Conservation (phyloP, 2,888 invertebrate genomes). For the Parnassius apollo region DNA sequence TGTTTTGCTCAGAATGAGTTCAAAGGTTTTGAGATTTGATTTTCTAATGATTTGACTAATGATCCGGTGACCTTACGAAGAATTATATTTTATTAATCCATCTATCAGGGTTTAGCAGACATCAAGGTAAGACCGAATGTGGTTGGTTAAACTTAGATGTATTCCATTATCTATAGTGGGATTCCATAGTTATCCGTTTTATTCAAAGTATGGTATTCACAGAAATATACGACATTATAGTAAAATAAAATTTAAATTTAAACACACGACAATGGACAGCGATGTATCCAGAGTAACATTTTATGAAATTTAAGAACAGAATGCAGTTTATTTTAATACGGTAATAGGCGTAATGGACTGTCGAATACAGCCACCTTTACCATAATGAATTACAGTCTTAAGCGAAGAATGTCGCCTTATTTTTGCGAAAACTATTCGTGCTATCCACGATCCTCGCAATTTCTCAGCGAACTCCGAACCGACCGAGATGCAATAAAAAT, state of each 20-base stretch:
- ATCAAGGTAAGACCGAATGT: too few relatives aligned
- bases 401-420: conserved; percentile 27
- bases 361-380: conserved; percentile 5
- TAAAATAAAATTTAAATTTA: too few relatives aligned
- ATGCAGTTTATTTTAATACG: not conserved
- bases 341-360: conserved; percentile 1
- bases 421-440: conserved; percentile 27
- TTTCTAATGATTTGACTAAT: not conserved
- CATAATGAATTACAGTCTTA: conserved; percentile 17
- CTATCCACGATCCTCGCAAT: conserved; percentile 28
- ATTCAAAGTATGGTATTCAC: too few relatives aligned
- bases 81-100: not conserved
- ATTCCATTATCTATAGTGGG: too few relatives aligned
- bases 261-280: too few relatives aligned
- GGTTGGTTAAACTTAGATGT: too few relatives aligned
- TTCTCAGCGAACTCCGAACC: conserved; percentile 42
- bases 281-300: too few relatives aligned
- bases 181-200: too few relatives aligned
- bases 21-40: not conserved
- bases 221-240: too few relatives aligned
- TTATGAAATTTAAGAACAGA: not conserved
- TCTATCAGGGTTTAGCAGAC: too few relatives aligned
- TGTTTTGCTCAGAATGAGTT: not conserved
- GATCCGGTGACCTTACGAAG: not conserved
- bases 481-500: conserved; percentile 65